Evolutionary conservation across 2,888 invertebrate genomes (phyloP).

Genomic region (Dryomyza anilis): DNA sequence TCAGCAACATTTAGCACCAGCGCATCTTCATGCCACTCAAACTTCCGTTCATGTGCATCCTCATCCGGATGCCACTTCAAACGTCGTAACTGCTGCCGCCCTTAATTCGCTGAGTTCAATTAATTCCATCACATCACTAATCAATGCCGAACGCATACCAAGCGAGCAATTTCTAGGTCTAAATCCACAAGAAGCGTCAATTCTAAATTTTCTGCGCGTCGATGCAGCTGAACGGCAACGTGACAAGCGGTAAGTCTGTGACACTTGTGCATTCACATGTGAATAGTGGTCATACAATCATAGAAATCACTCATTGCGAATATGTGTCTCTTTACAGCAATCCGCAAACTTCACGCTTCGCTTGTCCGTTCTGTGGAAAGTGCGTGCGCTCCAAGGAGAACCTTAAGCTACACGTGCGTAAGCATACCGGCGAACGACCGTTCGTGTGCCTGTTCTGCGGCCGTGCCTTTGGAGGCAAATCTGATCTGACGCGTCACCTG

Average conservation of each 20-base stretch:
- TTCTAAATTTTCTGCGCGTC: slow-evolving; percentile 71
- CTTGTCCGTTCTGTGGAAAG: slow-evolving; percentile 88
- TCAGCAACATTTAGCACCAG: slow-evolving; percentile 48
- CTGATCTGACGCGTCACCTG: slow-evolving; percentile 83
- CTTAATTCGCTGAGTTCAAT: slow-evolving; percentile 53
- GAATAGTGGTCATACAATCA: neutral
- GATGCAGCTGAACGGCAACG: slow-evolving; percentile 69
- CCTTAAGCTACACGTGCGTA: slow-evolving; percentile 83
- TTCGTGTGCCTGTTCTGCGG: slow-evolving; percentile 90
- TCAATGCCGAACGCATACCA: slow-evolving; percentile 66
- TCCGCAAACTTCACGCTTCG: slow-evolving; percentile 68
- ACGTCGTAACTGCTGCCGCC: slow-evolving; percentile 43
- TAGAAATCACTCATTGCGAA: neutral
- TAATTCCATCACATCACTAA: slow-evolving; percentile 59
- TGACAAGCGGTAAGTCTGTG: slow-evolving; percentile 64
- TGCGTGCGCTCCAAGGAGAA: slow-evolving; percentile 89
- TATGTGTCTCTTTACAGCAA: slow-evolving; percentile 36
- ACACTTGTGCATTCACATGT: neutral
- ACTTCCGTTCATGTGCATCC: slow-evolving; percentile 37
- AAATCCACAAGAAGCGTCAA: slow-evolving; percentile 65
- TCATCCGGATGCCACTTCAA: slow-evolving; percentile 34
- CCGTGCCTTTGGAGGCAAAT: slow-evolving; percentile 86
- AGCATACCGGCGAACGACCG: slow-evolving; percentile 86
- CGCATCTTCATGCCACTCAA: slow-evolving; percentile 42
- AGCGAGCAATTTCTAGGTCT: slow-evolving; percentile 63